Evolutionary conservation across 2,888 invertebrate genomes (phyloP), one percentile per base, ranked within the genome.

Genomic region (Podabrus alpinus): DNA sequence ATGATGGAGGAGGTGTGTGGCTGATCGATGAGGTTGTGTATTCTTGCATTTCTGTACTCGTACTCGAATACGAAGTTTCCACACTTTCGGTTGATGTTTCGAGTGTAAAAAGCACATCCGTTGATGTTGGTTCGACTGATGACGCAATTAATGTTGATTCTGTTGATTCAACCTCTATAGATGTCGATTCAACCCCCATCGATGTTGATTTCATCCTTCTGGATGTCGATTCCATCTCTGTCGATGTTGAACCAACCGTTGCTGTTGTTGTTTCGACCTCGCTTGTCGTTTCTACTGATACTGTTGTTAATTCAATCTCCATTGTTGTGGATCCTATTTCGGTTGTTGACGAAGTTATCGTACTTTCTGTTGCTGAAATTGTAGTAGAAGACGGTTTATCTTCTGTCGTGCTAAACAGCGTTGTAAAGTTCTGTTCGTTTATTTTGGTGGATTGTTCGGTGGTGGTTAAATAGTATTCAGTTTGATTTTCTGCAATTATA

Each of bases 351-450:
- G 79, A 68, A 11, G 82, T 77, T 69, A 87, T 87, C 72, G 86
- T 85, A 69, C 45, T 71, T 11, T 15, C 88, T 83, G 86, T 87
- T 62, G 87, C 87, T 9, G 89, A 21, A 4, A 21, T 72, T 60
- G 68, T 67, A 68, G 66, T 17, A 74, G 69, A 78, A 59, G 72
- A 69, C 11, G 75, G 76, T 13, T 72, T 74, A 69, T 73, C 72
- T 71, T 77, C 76, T 15, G 79, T 75, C 24, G 76, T 74, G 59
- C 73, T 77, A n/a, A 73, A 9, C 29, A 29, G 5, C 4, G 29
- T 45, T n/a, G 45, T 25, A 13, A 29, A 11, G 29, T 29, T 29
- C 0, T 29, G 29, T 29, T 29, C 29, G 29, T 0, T 29, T 29
- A 13, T 29, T 29, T 29, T 29, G 29, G 29, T 29, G 0, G 29